Evolutionary conservation across 2,113 vertebrate genomes (phyloP).

Genomic region (Rhea americana): DNA sequence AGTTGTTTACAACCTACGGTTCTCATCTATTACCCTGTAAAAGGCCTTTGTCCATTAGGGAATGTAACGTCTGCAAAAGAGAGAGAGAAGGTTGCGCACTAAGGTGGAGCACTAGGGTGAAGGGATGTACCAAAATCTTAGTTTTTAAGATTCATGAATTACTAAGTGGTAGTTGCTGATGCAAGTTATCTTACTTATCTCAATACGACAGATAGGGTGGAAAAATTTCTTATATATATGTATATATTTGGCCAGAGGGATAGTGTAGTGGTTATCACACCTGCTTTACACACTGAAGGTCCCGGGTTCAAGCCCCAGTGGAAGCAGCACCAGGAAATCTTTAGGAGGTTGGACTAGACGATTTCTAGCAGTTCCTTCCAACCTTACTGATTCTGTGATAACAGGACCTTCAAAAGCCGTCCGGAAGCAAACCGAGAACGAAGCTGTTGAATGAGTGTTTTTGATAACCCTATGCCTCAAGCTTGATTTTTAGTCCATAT

Average conservation of each 20-base stretch:
- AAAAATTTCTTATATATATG: no score
- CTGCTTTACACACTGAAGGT: no score
- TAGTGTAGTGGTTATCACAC: no score
- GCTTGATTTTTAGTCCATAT: background rate
- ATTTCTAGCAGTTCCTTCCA: no score
- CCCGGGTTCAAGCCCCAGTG: no score
- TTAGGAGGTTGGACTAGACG: no score
- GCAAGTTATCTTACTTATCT: background rate
- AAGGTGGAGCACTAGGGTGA: background rate
- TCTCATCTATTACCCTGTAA: background rate
- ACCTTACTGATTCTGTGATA: no score
- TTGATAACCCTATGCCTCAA: fast-evolving
- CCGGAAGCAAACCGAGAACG: fast-evolving
- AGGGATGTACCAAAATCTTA: background rate
- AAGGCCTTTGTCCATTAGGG: background rate
- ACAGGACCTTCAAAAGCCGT: fast-evolving
- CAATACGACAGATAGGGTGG: no score
- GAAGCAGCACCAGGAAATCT: no score
- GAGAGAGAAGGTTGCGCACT: no score
- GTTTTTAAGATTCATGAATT: background rate
- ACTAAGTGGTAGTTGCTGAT: background rate
- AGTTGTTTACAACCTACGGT: background rate
- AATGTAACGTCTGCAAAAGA: background rate
- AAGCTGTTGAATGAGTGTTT: fast-evolving
- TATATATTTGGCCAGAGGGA: no score